Conservation (phyloP, 2,113 vertebrate genomes). For the Siniperca knerii region DNA sequence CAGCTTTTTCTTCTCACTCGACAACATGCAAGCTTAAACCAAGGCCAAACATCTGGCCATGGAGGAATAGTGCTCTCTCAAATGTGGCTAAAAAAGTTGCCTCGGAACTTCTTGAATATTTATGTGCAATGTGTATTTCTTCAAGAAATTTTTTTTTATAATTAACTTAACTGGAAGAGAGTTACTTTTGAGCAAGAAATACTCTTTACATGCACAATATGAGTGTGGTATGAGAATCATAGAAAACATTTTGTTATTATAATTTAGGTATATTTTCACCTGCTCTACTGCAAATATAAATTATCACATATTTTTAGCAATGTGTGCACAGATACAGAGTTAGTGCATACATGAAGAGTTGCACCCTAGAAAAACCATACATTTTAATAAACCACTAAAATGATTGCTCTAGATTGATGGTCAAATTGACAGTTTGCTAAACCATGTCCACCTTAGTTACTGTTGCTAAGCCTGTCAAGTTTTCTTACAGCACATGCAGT, state of each 20-base stretch:
- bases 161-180: neutral
- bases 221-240: neutral
- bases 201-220: neutral
- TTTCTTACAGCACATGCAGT: too few species aligned
- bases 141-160: too few species aligned
- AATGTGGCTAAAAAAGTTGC: neutral
- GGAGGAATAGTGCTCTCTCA: slow-evolving; percentile 4
- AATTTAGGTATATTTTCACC: neutral
- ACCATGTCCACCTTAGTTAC: too few species aligned
- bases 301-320: neutral
- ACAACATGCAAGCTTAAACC: slow-evolving; percentile 29
- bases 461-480: too few species aligned
- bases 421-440: too few species aligned
- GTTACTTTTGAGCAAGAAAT: neutral
- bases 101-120: neutral
- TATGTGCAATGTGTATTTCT: neutral
- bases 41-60: slow-evolving; percentile 31
- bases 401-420: too few species aligned
- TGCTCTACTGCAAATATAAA: neutral
- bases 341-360: neutral
- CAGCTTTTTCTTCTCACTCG: slow-evolving; percentile 37
- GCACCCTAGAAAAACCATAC: too few species aligned
- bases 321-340: neutral
- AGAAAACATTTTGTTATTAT: neutral
- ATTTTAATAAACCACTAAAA: too few species aligned